These are phyloP conservation scores for Ctenopoma multispine DNA, from an alignment of 2,797 vertebrate species.

Conservation along the genomic window DNA sequence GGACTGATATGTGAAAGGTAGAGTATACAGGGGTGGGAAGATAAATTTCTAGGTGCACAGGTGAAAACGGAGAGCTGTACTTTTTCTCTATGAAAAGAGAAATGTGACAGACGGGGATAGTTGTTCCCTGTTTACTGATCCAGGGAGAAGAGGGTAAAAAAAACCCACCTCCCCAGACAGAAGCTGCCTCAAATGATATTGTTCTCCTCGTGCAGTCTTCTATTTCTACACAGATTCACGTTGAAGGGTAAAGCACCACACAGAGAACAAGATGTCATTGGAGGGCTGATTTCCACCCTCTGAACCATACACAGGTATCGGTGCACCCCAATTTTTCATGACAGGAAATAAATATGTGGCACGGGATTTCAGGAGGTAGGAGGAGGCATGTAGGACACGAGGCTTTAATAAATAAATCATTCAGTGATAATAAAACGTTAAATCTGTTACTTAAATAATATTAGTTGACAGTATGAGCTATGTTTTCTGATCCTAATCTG, in stretches of 20 bases:
- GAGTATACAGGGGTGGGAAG: conserved; percentile 67
- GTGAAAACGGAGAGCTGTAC: conserved; percentile 78
- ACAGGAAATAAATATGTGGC: conserved; percentile 81
- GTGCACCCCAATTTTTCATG: conserved; percentile 64
- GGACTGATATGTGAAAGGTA: conserved; percentile 78
- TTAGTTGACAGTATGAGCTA: conserved; percentile 62
- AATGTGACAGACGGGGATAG: conserved; percentile 57
- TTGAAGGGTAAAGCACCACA: conserved; percentile 70
- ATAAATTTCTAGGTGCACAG: conserved; percentile 73
- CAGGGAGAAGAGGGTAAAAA: conserved; percentile 37
- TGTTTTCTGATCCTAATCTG: conserved; percentile 67
- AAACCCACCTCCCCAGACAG: conserved; percentile 51
- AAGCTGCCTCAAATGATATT: conserved; percentile 68
- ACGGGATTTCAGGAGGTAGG: conserved; percentile 77
- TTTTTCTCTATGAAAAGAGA: conserved; percentile 72
- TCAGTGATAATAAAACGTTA: conserved; percentile 71
- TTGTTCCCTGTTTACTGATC: conserved; percentile 67
- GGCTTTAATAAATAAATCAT: conserved; percentile 78
- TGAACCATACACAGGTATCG: conserved; percentile 51
- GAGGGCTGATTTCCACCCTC: conserved; percentile 68
- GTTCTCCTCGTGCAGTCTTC: conserved; percentile 73
- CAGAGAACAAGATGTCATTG: conserved; percentile 66
- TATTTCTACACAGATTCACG: conserved; percentile 76
- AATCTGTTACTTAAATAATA: conserved; percentile 65
- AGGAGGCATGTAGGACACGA: conserved; percentile 79